Evolutionary conservation across 1,140 invertebrate species (phyloP), one percentile per base, ranked within the genome.

Genomic region (Zaprionus nigranus): DNA sequence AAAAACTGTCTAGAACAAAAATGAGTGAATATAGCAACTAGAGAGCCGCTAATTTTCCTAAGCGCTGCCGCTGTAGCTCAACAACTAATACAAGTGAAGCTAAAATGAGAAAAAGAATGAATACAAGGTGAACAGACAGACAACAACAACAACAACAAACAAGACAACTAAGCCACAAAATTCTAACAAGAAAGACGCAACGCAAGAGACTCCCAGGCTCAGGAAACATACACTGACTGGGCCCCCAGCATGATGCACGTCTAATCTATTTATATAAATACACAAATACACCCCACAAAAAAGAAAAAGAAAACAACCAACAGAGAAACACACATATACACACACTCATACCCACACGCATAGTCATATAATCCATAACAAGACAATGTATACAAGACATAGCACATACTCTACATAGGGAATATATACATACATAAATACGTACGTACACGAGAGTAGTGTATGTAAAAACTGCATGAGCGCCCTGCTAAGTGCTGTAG

Each of bases 311-410:
- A 34, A 34, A 34, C 3, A 34, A 46, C 40, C 40, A 46, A 46
- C 40, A 46, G 40, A 46, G 15, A 40, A 22, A 26, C 51, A 78
- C 62, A 78, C 63, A 67, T 60, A 83, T 38, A 64, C 40, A 82
- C 49, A 70, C 62, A 86, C 9, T 34, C 30, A 9, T 34, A 34
- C 30, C 30, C 65, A 86, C 76, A 75, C 70, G 64, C 67, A 88
- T 88, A 88, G 81, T 90, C 84, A 90, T 79, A 90, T 90, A 88
- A 88, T 75, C 85, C 81, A 88, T 90, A 81, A 84, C 78, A 83
- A 85, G 84, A 88, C 85, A 84, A 90, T 88, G 84, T 88, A 88
- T 88, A 88, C 85, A 88, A 88, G 84, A 88, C 84, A 88, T 90
- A 87, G 84, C 85, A 90, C 84, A 80, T 87, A 87, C 84, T 88